Conservation (phyloP, 2,888 invertebrate species). For the Caenorhabditis sp. region DNA sequence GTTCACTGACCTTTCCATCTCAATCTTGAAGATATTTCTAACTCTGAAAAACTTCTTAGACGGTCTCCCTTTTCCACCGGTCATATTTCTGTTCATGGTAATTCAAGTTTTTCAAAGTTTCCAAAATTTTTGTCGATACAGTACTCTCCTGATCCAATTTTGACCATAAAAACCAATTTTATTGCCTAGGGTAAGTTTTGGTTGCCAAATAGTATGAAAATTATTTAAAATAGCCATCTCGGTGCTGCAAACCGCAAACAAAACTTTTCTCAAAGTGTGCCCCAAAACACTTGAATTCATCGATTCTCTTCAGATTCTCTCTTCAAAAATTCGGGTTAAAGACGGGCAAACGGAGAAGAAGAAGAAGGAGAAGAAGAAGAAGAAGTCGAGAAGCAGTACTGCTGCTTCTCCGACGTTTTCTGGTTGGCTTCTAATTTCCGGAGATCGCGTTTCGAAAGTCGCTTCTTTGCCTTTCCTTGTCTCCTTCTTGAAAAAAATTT, state of each 20-base stretch:
- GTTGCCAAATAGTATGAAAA: too few relatives aligned
- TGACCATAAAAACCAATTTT: too few relatives aligned
- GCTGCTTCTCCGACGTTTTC: conserved; percentile 13
- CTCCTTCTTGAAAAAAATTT: conserved; percentile 25
- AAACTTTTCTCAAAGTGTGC: background rate
- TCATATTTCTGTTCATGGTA: too few relatives aligned
- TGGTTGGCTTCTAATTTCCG: conserved; percentile 58
- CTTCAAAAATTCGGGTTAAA: conserved; percentile 6
- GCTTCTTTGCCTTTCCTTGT: conserved; percentile 13
- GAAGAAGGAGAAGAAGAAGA: background rate
- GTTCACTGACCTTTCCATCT: background rate
- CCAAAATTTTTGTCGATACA: too few relatives aligned
- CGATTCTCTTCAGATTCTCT: conserved; percentile 19
- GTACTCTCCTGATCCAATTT: too few relatives aligned
- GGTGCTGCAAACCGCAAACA: background rate
- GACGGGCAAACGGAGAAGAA: background rate
- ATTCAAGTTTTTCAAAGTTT: too few relatives aligned
- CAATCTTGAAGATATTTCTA: background rate
- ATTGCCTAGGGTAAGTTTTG: too few relatives aligned
- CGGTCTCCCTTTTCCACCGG: too few relatives aligned
- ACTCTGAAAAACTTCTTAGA: too few relatives aligned
- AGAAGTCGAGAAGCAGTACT: conserved; percentile 19
- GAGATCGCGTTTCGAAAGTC: conserved; percentile 53
- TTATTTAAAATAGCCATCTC: too few relatives aligned
- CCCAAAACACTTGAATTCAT: conserved; percentile 23